Conservation (phyloP, 2,113 vertebrate genomes). For the Isichthys henryi region DNA sequence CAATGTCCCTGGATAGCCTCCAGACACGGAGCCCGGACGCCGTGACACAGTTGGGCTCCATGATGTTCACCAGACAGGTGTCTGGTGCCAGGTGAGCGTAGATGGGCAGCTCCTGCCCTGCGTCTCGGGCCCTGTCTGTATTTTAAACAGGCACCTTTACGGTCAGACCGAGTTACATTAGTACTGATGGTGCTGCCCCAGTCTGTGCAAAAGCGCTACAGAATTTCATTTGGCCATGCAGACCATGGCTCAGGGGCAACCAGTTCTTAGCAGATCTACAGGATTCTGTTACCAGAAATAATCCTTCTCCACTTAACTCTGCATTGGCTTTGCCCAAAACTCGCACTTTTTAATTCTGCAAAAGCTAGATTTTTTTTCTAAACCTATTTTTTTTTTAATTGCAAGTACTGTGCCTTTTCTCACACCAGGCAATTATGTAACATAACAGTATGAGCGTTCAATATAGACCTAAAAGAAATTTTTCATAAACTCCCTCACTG, state of each 20-base stretch:
- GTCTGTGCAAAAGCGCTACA: not conserved
- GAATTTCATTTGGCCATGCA: not conserved
- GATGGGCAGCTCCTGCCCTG: not conserved
- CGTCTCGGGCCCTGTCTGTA: not conserved
- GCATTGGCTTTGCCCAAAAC: not conserved
- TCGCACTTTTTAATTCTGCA: not conserved
- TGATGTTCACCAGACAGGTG: slow-evolving; percentile 96
- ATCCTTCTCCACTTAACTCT: not conserved
- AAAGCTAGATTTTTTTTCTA: not conserved
- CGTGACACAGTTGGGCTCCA: slow-evolving; percentile 89
- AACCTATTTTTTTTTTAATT: not conserved
- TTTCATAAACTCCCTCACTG: not conserved
- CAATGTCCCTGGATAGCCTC: slow-evolving; percentile 77
- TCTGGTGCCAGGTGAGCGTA: slow-evolving; percentile 84
- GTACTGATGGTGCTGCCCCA: not conserved
- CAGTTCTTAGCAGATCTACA: not conserved
- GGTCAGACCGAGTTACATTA: not conserved
- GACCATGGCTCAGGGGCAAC: not conserved
- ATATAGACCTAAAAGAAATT: not conserved
- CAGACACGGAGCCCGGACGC: slow-evolving; percentile 56
- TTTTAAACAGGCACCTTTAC: not conserved
- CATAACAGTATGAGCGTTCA: not conserved
- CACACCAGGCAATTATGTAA: not conserved
- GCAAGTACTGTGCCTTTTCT: not conserved
- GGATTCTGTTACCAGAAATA: not conserved